Conservation (phyloP, 2,888 invertebrate species). For the Ichneumoninae sp. region DNA sequence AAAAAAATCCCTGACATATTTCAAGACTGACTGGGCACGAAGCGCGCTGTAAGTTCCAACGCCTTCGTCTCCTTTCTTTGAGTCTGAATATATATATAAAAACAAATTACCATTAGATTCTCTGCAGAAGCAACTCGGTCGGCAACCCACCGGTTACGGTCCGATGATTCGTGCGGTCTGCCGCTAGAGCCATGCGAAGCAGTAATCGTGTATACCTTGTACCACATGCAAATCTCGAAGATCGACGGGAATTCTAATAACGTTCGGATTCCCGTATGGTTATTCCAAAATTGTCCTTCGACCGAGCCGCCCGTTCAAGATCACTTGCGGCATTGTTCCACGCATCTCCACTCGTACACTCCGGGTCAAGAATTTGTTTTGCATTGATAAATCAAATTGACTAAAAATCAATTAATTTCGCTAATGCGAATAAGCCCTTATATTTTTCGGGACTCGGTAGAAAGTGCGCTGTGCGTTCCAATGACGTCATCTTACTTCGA, state of each 20-base stretch:
- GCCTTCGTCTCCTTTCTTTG: slow-evolving; percentile 34
- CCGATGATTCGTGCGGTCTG: slow-evolving; percentile 3
- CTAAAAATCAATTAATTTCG: not conserved
- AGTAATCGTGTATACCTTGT: not conserved
- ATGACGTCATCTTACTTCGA: slow-evolving; percentile 19
- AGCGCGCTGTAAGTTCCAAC: slow-evolving; percentile 13
- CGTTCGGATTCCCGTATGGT: too few relatives aligned
- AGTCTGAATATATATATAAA: not conserved
- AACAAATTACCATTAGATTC: slow-evolving; percentile 4
- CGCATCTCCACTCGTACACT: not conserved
- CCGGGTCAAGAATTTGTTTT: not conserved
- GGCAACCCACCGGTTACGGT: slow-evolving; percentile 1
- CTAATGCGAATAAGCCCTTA: slow-evolving; percentile 42
- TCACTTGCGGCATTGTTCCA: not conserved
- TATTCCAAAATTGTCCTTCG: too few relatives aligned
- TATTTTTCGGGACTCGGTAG: slow-evolving; percentile 50
- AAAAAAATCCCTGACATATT: slow-evolving; percentile 64
- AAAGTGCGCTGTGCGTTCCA: not conserved
- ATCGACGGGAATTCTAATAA: slow-evolving; percentile 30
- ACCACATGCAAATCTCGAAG: slow-evolving; percentile 24
- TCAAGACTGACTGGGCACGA: slow-evolving; percentile 52
- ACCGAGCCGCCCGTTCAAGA: too few relatives aligned
- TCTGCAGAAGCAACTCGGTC: slow-evolving; percentile 14
- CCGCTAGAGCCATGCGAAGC: not conserved
- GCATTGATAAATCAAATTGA: not conserved